Percentiles rank a stretch among this genome's conserved stretches.
These are phyloP conservation scores for Zenarchopterus dispar DNA, from an alignment of 2,797 vertebrate species.

Conservation along the genomic window DNA sequence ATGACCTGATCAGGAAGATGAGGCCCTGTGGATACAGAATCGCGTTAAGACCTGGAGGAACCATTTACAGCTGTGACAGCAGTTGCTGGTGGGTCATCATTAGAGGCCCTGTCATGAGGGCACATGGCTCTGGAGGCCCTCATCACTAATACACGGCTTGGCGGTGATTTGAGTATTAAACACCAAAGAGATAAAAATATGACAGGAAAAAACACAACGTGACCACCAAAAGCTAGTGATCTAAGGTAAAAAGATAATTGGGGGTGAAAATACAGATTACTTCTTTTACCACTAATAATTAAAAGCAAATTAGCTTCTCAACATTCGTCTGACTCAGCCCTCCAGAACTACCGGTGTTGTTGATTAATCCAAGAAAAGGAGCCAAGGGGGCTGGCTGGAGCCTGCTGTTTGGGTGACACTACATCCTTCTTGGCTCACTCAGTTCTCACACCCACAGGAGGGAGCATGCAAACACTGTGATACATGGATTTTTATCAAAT, in stretches of 20 bases:
- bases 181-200: constrained; percentile 25
- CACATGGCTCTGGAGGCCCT: constrained; percentile 61
- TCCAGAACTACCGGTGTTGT: constrained; percentile 36
- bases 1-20: constrained; percentile 53
- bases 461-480: constrained; percentile 70
- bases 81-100: constrained; percentile 69
- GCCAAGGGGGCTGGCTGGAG: constrained; percentile 22
- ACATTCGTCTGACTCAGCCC: constrained; percentile 5
- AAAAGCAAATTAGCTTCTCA: constrained; percentile 1
- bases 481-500: constrained; percentile 73
- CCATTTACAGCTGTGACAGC: constrained; percentile 61
- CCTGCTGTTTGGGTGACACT: constrained; percentile 51
- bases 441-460: constrained; percentile 51
- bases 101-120: constrained; percentile 67
- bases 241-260: constrained; percentile 7
- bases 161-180: constrained; percentile 49
- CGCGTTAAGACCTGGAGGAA: constrained; percentile 58
- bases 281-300: constrained; percentile 8
- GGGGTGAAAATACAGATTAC: not conserved
- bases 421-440: constrained; percentile 51
- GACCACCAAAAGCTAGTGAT: constrained; percentile 5
- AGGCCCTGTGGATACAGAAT: constrained; percentile 27
- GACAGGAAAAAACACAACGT: not conserved
- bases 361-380: constrained; percentile 35
- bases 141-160: constrained; percentile 40